Percentiles rank a stretch among this genome's conserved stretches.
phyloP scores from a whole-genome alignment of 37 sponge, comb jelly and placozoan genomes.

The Mnemiopsis leidyi region DNA sequence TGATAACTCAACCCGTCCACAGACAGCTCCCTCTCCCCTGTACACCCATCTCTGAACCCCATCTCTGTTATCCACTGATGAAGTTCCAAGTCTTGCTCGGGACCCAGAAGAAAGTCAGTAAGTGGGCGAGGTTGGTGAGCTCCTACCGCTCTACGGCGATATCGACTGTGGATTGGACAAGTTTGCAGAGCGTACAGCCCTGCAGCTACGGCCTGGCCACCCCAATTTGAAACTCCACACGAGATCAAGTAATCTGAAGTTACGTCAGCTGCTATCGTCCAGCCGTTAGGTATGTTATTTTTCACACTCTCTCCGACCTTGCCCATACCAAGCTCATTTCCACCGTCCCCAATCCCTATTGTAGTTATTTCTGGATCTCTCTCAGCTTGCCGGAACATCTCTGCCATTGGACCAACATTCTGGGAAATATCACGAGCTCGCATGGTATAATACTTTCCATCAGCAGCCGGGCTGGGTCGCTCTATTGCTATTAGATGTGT shows the following conservation, averaged over 20 bases:
- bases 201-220: conserved; percentile 79
- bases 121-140: neutral
- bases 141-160: conserved; percentile 70
- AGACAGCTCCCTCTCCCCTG: neutral
- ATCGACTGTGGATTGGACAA: conserved; percentile 81
- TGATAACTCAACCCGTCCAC: neutral
- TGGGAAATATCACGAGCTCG: conserved; percentile 70
- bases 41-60: conserved; percentile 51
- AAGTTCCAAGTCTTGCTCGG: neutral
- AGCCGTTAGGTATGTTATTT: conserved; percentile 67
- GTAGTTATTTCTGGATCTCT: conserved; percentile 66
- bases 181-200: conserved; percentile 71
- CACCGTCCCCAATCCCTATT: conserved; percentile 90
- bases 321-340: conserved; percentile 96
- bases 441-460: conserved; percentile 83
- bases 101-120: neutral
- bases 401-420: conserved; percentile 73
- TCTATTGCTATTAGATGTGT: conserved; percentile 84
- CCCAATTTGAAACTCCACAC: conserved; percentile 95
- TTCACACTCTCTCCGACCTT: conserved; percentile 71
- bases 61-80: neutral
- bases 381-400: conserved; percentile 70
- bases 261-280: conserved; percentile 69
- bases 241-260: conserved; percentile 71
- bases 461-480: conserved; percentile 70